Evolutionary conservation across 2,888 invertebrate genomes (phyloP).

Genomic region (Tubulanus polymorphus): DNA sequence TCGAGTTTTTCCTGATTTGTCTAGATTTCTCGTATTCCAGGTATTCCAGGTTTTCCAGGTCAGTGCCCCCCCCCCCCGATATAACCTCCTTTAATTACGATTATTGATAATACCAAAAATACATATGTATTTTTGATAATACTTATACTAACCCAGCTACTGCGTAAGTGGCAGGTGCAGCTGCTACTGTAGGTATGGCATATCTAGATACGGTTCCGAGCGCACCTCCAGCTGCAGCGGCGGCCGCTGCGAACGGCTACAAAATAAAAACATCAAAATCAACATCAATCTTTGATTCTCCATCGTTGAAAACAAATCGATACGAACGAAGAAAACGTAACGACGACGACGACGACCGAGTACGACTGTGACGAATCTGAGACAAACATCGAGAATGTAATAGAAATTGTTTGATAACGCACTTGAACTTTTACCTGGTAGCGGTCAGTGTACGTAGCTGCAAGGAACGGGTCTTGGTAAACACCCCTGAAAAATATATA

Average conservation of each 20-base stretch:
- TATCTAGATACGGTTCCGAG: slow-evolving; percentile 26
- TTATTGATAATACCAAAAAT: too few species aligned
- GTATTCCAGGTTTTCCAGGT: too few species aligned
- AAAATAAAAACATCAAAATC: not conserved
- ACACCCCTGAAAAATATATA: slow-evolving; percentile 64
- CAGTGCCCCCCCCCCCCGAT: too few species aligned
- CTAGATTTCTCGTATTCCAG: too few species aligned
- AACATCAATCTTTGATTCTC: too few species aligned
- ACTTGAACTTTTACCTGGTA: slow-evolving; percentile 33
- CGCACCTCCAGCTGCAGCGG: slow-evolving; percentile 23
- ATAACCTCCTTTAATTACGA: too few species aligned
- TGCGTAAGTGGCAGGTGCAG: slow-evolving; percentile 24
- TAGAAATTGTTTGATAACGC: not conserved
- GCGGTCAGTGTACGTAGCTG: slow-evolving; percentile 51
- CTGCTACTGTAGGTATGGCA: slow-evolving; percentile 34
- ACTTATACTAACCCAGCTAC: slow-evolving; percentile 17
- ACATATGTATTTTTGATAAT: too few species aligned
- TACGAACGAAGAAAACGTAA: too few species aligned
- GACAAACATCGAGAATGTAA: not conserved
- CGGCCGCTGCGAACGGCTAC: not conserved
- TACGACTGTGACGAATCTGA: not conserved
- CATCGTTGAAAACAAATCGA: too few species aligned
- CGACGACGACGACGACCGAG: too few species aligned
- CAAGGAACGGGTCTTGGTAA: slow-evolving; percentile 94
- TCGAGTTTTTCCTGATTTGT: too few species aligned